Evolutionary conservation across 2,113 vertebrate species (phyloP).

Genomic region (Aleadryas rufinucha): DNA sequence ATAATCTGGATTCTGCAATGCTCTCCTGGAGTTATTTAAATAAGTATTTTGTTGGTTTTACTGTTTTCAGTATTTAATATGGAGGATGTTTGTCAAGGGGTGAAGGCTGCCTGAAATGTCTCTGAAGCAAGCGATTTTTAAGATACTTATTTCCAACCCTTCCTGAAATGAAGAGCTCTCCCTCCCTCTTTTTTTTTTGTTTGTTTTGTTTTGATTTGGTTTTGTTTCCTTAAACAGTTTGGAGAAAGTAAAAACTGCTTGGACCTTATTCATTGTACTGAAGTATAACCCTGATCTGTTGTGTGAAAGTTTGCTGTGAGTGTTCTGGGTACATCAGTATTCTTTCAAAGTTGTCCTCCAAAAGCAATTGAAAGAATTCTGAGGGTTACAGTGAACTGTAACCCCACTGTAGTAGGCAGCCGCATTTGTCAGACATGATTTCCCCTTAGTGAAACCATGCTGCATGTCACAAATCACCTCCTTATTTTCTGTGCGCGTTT

Average conservation of each 20-base stretch:
- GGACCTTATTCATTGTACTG: not conserved
- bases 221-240: not conserved
- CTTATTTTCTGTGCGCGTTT: not conserved
- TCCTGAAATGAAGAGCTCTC: not conserved
- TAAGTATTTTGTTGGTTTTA: not conserved
- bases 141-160: not conserved
- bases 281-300: not conserved
- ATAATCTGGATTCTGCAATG: not conserved
- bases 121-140: not conserved
- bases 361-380: not conserved
- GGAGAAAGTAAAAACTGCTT: not conserved
- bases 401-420: not conserved
- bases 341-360: not conserved
- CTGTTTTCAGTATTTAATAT: not conserved
- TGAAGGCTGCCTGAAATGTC: not conserved
- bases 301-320: not conserved
- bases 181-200: too few relatives aligned
- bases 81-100: not conserved
- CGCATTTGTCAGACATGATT: not conserved
- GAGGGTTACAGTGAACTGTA: not conserved
- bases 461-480: not conserved
- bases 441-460: not conserved
- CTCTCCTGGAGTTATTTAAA: not conserved
- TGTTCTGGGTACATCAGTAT: not conserved
- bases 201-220: too few relatives aligned